A percentile compares a stretch with the other conserved stretches of the same genome.
Conservation (phyloP, 2,797 vertebrate species). For the Xenentodon cancila region DNA sequence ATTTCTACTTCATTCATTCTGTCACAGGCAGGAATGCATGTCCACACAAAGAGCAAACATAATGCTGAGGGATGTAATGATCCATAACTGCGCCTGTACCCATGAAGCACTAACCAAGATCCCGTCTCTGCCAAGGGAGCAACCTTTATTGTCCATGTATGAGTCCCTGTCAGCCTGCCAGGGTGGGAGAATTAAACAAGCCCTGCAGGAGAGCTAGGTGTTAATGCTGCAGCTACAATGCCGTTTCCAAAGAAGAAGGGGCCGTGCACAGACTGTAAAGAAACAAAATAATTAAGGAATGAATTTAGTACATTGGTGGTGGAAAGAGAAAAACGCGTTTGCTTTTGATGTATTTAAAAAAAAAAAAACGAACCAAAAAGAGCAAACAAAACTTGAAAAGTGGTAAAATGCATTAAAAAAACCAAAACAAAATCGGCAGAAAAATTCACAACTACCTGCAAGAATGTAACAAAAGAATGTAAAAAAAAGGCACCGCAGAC, state of each 20-base stretch:
- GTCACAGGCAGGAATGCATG: constrained; percentile 28
- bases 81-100: constrained; percentile 69
- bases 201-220: constrained; percentile 45
- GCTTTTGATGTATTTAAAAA: too few relatives aligned
- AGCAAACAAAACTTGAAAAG: too few relatives aligned
- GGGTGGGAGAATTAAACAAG: constrained; percentile 38
- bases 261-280: too few relatives aligned
- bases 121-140: constrained; percentile 64
- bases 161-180: constrained; percentile 56
- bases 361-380: too few relatives aligned
- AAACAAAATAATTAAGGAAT: too few relatives aligned
- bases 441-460: too few relatives aligned
- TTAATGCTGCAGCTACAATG: constrained; percentile 25
- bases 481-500: too few relatives aligned
- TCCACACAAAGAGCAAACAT: constrained; percentile 33
- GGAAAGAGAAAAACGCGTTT: too few relatives aligned
- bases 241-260: neutral
- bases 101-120: constrained; percentile 66
- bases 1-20: constrained; percentile 54
- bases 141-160: constrained; percentile 62
- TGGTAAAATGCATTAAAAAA: too few relatives aligned
- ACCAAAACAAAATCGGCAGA: too few relatives aligned
- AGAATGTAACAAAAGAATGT: too few relatives aligned
- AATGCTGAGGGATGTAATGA: constrained; percentile 75
- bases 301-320: too few relatives aligned